Conservation (phyloP, 2,113 vertebrate species). For the Corydoras maculifer region DNA sequence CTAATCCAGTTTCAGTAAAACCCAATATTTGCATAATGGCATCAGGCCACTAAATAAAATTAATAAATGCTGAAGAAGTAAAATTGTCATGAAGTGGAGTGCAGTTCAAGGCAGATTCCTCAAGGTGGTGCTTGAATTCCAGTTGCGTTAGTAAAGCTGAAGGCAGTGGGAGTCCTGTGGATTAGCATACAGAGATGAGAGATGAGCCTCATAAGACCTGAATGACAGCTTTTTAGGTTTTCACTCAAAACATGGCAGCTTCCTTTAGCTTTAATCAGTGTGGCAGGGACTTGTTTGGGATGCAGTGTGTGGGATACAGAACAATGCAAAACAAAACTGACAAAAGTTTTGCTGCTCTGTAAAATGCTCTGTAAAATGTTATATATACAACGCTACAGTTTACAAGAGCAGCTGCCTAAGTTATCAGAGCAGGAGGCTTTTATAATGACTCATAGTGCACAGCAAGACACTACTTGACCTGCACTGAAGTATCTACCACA, state of each 20-base stretch:
- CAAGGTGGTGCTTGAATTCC: constrained; percentile 42
- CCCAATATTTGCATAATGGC: no score
- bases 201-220: constrained; percentile 24
- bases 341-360: no score
- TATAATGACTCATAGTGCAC: constrained; percentile 15
- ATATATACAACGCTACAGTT: background rate
- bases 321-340: no score
- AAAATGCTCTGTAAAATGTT: no score
- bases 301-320: no score
- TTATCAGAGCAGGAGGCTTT: constrained; percentile 17
- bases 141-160: constrained; percentile 5
- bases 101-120: constrained; percentile 14
- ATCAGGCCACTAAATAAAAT: no score
- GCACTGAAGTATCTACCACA: constrained; percentile 4
- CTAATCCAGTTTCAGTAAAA: no score
- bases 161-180: constrained; percentile 9
- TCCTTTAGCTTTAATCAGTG: constrained; percentile 1
- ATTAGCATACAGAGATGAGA: constrained; percentile 1
- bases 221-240: constrained; percentile 12
- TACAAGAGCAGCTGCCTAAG: background rate
- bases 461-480: constrained; percentile 15
- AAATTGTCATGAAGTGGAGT: background rate
- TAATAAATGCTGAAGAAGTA: background rate
- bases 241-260: background rate
- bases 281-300: background rate